Percentiles rank a stretch among this genome's conserved stretches.
Evolutionary conservation across 2,888 invertebrate genomes (phyloP).

Genomic region (Abrostola tripartita): DNA sequence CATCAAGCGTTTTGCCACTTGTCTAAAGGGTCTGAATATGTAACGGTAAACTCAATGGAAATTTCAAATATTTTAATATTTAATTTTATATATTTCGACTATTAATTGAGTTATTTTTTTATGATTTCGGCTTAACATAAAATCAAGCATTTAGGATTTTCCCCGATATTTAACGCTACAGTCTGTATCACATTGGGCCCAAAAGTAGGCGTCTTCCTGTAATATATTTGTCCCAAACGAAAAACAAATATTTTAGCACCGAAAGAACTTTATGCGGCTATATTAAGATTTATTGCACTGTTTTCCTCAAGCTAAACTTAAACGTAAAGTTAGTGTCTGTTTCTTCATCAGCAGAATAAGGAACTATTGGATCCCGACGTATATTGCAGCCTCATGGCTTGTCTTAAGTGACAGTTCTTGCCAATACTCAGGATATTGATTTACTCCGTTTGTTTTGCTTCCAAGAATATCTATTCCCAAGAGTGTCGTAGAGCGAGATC

Average conservation of each 20-base stretch:
- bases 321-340: conserved; percentile 23
- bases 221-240: neutral
- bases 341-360: conserved; percentile 35
- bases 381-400: conserved; percentile 33
- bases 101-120: too few species aligned
- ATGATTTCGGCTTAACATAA: too few species aligned
- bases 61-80: too few species aligned
- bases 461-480: conserved; percentile 21
- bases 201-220: too few species aligned
- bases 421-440: conserved; percentile 33
- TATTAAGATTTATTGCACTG: conserved; percentile 47
- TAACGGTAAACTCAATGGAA: too few species aligned
- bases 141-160: too few species aligned
- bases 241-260: neutral
- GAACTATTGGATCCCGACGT: conserved; percentile 16
- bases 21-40: too few species aligned
- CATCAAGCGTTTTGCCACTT: too few species aligned
- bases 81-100: too few species aligned
- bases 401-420: conserved; percentile 30
- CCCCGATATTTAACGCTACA: too few species aligned
- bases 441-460: conserved; percentile 10
- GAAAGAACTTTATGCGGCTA: conserved; percentile 29
- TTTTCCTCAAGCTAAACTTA: conserved; percentile 35
- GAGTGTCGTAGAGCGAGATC: conserved; percentile 25
- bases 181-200: too few species aligned